Conservation (phyloP, 2,797 vertebrate genomes). For the Hoplostethus mediterraneus region DNA sequence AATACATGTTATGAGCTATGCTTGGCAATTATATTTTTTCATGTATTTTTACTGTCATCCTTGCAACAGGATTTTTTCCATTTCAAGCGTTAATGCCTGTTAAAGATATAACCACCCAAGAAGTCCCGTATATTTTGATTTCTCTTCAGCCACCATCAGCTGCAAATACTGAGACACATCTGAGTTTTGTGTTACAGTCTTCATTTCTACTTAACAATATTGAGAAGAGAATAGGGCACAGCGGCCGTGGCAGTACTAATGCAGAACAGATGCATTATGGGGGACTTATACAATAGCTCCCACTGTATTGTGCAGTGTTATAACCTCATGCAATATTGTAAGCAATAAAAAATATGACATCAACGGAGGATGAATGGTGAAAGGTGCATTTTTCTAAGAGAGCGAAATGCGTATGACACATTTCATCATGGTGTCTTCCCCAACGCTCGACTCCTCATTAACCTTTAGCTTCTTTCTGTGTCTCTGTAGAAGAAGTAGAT, state of each 20-base stretch:
- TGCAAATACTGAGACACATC: not conserved
- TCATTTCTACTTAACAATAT: not conserved
- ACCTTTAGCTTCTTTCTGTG: too few relatives aligned
- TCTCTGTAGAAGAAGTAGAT: not conserved
- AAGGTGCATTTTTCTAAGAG: not conserved
- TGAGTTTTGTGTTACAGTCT: not conserved
- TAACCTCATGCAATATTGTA: conserved; percentile 7
- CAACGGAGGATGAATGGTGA: conserved; percentile 19
- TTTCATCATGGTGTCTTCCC: not conserved
- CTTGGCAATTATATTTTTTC: conserved; percentile 28
- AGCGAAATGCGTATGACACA: not conserved
- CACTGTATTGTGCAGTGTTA: not conserved
- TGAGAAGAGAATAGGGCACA: not conserved
- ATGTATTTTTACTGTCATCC: not conserved
- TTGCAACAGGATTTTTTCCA: not conserved
- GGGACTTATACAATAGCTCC: not conserved
- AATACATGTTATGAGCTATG: conserved; percentile 11
- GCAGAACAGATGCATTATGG: not conserved
- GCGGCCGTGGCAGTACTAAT: not conserved
- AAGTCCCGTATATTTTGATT: not conserved
- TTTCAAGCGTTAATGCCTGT: not conserved
- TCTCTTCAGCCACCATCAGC: too few relatives aligned
- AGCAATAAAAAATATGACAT: conserved; percentile 44
- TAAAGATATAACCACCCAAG: not conserved
- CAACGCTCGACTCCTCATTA: too few relatives aligned